Conservation (phyloP, 1,140 invertebrate species). For the Triops cancriformis region DNA sequence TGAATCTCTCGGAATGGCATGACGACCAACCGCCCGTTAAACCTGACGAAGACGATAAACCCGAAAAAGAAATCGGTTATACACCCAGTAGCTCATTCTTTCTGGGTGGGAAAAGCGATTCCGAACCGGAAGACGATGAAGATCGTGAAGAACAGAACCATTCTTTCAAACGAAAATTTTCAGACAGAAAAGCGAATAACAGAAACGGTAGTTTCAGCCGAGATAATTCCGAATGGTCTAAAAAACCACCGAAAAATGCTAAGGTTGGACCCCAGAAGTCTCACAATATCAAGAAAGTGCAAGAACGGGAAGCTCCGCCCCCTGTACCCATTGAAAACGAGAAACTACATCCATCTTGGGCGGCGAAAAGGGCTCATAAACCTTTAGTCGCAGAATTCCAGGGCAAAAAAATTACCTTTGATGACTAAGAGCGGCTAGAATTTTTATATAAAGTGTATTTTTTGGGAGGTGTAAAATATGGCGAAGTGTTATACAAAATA, state of each 20-base stretch:
- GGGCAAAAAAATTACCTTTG: neutral
- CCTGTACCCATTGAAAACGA: neutral
- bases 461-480: neutral
- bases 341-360: neutral
- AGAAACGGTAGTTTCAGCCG: neutral
- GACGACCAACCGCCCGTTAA: neutral
- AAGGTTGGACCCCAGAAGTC: neutral
- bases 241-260: neutral
- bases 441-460: neutral
- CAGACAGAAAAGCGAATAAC: neutral
- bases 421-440: neutral
- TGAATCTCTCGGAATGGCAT: neutral
- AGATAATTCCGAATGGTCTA: neutral
- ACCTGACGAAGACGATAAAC: neutral
- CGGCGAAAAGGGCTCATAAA: neutral
- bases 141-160: neutral
- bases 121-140: neutral
- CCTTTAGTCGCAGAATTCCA: neutral
- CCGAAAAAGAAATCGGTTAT: neutral
- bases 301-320: neutral
- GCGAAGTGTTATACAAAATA: neutral
- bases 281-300: no score
- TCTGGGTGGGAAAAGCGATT: neutral
- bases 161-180: neutral
- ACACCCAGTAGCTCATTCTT: neutral